Conservation (phyloP, 2,888 invertebrate genomes). For the Coenonympha arcania region DNA sequence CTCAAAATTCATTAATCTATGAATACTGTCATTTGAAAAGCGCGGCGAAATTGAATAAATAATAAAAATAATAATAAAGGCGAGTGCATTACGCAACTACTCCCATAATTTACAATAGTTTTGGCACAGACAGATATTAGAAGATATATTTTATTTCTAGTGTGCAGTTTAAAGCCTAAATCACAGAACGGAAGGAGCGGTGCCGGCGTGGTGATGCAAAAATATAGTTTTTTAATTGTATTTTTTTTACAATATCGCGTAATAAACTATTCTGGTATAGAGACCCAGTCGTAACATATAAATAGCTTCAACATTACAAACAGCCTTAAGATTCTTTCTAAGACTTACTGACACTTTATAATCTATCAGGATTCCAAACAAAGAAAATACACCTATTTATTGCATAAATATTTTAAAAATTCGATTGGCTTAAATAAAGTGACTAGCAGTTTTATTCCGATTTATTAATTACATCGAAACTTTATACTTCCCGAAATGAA, state of each 20-base stretch:
- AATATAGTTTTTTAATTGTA: constrained; percentile 50
- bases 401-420: too few relatives aligned
- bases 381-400: too few relatives aligned
- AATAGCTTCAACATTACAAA: constrained; percentile 37
- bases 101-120: constrained; percentile 36
- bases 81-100: not conserved
- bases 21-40: not conserved
- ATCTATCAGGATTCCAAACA: too few relatives aligned
- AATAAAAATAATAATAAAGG: not conserved
- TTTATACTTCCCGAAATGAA: not conserved
- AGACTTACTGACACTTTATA: constrained; percentile 52
- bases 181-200: constrained; percentile 69
- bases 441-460: too few relatives aligned
- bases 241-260: constrained; percentile 44
- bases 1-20: too few relatives aligned
- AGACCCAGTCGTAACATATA: constrained; percentile 37
- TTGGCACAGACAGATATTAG: constrained; percentile 62
- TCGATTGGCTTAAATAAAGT: too few relatives aligned
- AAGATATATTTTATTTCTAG: constrained; percentile 43
- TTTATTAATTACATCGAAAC: too few relatives aligned
- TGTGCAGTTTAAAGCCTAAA: constrained; percentile 61
- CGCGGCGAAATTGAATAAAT: not conserved
- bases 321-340: constrained; percentile 39
- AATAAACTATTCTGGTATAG: constrained; percentile 36
- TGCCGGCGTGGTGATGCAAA: constrained; percentile 63